Evolutionary conservation across 30 jellyfish, hydroid and myxozoan genomes (phyloP).

Genomic region (Clytia hemisphaerica): DNA sequence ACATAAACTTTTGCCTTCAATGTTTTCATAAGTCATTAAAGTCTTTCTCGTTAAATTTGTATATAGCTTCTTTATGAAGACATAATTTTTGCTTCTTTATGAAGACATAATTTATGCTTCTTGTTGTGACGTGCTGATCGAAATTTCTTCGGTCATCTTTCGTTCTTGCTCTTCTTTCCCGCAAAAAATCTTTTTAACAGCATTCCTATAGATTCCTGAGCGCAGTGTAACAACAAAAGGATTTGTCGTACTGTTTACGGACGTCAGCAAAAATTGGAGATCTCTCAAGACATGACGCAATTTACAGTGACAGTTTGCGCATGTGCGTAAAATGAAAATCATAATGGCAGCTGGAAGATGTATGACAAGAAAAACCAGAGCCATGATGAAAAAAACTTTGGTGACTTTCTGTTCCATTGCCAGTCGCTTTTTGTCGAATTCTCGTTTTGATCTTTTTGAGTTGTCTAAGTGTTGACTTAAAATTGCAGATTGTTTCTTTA

Average conservation of each 20-base stretch:
- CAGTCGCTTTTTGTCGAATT: slow-evolving; percentile 26
- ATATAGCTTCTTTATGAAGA: no score
- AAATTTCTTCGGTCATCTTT: no score
- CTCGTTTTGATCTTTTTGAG: neutral
- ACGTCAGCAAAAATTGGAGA: slow-evolving; percentile 51
- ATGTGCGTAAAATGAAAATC: slow-evolving; percentile 62
- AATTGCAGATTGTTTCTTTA: no score
- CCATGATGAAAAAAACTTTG: slow-evolving; percentile 50
- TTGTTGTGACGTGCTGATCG: no score
- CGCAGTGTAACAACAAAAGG: slow-evolving; percentile 70
- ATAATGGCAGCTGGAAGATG: slow-evolving; percentile 70
- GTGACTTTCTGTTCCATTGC: slow-evolving; percentile 64
- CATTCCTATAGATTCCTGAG: no score
- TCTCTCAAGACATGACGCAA: slow-evolving; percentile 72
- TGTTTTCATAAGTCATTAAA: no score
- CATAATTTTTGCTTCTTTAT: no score
- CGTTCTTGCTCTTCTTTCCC: no score
- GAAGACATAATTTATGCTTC: no score
- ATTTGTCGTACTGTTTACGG: slow-evolving; percentile 67
- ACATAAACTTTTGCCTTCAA: no score
- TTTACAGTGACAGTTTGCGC: slow-evolving; percentile 57
- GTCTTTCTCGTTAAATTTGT: no score
- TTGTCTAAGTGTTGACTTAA: neutral
- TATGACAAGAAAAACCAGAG: slow-evolving; percentile 44
- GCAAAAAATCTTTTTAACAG: no score